Percentiles rank a stretch among this genome's conserved stretches.
phyloP scores from a whole-genome alignment of 2,113 vertebrate genomes.

The Reinhardtius hippoglossoides region DNA sequence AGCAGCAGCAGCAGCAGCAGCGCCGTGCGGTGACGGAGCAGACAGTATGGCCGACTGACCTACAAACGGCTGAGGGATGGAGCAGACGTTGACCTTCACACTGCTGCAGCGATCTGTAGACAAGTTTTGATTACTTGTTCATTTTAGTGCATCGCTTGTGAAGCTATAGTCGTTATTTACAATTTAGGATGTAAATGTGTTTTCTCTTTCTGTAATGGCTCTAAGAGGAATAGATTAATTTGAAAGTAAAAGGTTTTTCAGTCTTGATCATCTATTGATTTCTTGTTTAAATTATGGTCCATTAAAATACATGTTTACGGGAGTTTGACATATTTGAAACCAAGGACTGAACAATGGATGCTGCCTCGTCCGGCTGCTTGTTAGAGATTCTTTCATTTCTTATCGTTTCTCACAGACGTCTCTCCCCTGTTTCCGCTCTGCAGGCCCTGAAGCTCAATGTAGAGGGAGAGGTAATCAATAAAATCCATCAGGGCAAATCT shows the following conservation, averaged over 20 bases:
- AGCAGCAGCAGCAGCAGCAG: too few relatives aligned
- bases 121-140: conserved; percentile 17
- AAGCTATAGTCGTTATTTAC: neutral
- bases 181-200: neutral
- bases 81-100: conserved; percentile 68
- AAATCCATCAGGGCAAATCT: conserved; percentile 66
- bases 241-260: neutral
- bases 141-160: neutral
- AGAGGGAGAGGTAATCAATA: conserved; percentile 70
- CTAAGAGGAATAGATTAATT: neutral
- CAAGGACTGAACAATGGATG: too few relatives aligned
- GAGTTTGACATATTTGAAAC: too few relatives aligned
- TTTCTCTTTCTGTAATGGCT: neutral
- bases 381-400: conserved; percentile 41
- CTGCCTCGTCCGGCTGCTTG: conserved; percentile 22
- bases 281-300: too few relatives aligned
- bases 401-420: conserved; percentile 45
- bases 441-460: conserved; percentile 52
- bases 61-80: conserved; percentile 67
- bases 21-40: conserved; percentile 22
- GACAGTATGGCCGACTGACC: conserved; percentile 80
- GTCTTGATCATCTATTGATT: too few relatives aligned
- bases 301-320: too few relatives aligned
- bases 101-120: conserved; percentile 32
- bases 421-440: conserved; percentile 7